Conservation (phyloP, 2,113 vertebrate species). For the Microtus pennsylvanicus region DNA sequence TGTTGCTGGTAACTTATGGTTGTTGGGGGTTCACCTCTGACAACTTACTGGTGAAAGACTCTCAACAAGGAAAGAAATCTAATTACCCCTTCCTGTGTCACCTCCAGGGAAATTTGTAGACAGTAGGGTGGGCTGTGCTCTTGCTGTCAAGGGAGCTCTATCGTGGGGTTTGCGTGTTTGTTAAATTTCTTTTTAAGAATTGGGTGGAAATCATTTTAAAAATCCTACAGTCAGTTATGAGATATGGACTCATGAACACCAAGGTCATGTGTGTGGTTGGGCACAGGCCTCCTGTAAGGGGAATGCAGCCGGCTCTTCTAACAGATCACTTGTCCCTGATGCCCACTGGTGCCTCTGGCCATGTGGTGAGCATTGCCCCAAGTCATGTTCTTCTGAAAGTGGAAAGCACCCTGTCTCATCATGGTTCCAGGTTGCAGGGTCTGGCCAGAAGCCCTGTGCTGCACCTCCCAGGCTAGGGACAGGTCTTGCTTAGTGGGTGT, state of each 20-base stretch:
- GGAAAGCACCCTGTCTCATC: not conserved
- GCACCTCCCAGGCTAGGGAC: rapidly evolving
- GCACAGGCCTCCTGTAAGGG: not conserved
- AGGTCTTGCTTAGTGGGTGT: not conserved
- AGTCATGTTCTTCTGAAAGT: rapidly evolving
- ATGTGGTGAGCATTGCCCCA: not conserved
- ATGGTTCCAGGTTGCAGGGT: not conserved
- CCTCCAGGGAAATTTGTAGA: not conserved
- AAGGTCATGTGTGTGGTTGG: not conserved
- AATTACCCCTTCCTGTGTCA: not conserved
- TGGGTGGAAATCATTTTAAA: not conserved
- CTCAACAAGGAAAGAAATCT: conserved; percentile 49
- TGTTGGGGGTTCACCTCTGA: not conserved
- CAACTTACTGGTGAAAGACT: not conserved
- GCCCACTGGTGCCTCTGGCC: not conserved
- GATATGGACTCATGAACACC: not conserved
- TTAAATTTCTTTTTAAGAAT: not conserved
- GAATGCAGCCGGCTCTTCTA: not conserved
- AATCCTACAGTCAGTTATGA: not conserved
- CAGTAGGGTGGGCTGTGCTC: not conserved
- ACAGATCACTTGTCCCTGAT: not conserved
- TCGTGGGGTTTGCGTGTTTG: not conserved
- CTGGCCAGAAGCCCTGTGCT: not conserved
- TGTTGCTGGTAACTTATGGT: not conserved
- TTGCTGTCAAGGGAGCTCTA: not conserved